Conservation (phyloP, 2,113 vertebrate species). For the Pungitius pungitius region DNA sequence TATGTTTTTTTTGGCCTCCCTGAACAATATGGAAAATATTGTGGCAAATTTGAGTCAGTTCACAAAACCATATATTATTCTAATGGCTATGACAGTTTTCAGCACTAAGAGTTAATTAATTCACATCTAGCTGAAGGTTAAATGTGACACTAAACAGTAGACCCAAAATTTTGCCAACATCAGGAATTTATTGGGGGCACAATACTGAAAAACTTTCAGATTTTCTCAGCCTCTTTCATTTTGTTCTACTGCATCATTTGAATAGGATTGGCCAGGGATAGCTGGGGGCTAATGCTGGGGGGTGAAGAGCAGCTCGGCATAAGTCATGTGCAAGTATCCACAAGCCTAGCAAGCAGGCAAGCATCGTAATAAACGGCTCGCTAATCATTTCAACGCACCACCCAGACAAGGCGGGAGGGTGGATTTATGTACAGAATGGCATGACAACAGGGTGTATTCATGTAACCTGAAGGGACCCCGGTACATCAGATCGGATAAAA, state of each 20-base stretch:
- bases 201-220: conserved; percentile 62
- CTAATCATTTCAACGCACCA: conserved; percentile 77
- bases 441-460: conserved; percentile 60
- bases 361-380: conserved; percentile 71
- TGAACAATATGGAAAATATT: neutral
- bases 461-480: conserved; percentile 27
- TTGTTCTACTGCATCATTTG: conserved; percentile 68
- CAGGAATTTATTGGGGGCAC: conserved; percentile 63
- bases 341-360: conserved; percentile 64
- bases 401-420: conserved; percentile 40
- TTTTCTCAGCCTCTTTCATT: conserved; percentile 72
- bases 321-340: conserved; percentile 68
- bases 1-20: conserved; percentile 26
- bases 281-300: conserved; percentile 63
- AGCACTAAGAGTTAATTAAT: conserved; percentile 22
- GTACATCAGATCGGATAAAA: conserved; percentile 14
- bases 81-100: neutral
- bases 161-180: conserved; percentile 48
- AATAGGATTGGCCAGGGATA: conserved; percentile 61
- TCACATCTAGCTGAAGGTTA: no score
- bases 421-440: conserved; percentile 40
- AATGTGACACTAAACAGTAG: conserved; percentile 53
- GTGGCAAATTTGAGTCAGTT: neutral
- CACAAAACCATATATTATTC: conserved; percentile 11
- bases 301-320: conserved; percentile 50